Evolutionary conservation across 2,113 vertebrate species (phyloP).

Genomic region (Onychorhynchus coronatus): DNA sequence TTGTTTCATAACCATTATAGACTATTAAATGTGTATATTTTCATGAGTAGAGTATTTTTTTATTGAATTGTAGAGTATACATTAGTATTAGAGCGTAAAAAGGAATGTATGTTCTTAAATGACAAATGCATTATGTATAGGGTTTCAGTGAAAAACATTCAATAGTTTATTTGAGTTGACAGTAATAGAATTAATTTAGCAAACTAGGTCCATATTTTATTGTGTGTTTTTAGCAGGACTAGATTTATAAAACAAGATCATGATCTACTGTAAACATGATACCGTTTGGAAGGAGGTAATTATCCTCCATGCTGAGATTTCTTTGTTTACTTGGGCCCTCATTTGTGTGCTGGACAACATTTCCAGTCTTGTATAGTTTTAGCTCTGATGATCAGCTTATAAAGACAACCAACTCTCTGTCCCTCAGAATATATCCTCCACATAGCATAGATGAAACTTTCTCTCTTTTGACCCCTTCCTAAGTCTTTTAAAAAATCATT

Average conservation of each 20-base stretch:
- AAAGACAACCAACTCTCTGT: background rate
- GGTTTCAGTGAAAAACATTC: background rate
- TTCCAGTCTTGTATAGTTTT: background rate
- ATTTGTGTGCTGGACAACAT: background rate
- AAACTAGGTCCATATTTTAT: background rate
- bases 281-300: background rate
- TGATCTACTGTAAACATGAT: background rate
- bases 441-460: background rate
- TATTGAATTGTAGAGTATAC: background rate
- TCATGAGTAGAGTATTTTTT: background rate
- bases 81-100: background rate
- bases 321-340: background rate
- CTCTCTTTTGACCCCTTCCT: background rate
- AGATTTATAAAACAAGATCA: background rate
- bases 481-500: conserved; percentile 19
- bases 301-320: background rate
- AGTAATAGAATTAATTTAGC: background rate
- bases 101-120: background rate
- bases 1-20: background rate
- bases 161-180: background rate
- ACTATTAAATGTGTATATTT: background rate
- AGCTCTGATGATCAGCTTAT: background rate
- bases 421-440: background rate
- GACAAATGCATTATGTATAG: background rate
- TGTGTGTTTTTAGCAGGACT: background rate